Evolutionary conservation across 2,113 vertebrate species (phyloP).

Genomic region (Myrmecobius fasciatus): DNA sequence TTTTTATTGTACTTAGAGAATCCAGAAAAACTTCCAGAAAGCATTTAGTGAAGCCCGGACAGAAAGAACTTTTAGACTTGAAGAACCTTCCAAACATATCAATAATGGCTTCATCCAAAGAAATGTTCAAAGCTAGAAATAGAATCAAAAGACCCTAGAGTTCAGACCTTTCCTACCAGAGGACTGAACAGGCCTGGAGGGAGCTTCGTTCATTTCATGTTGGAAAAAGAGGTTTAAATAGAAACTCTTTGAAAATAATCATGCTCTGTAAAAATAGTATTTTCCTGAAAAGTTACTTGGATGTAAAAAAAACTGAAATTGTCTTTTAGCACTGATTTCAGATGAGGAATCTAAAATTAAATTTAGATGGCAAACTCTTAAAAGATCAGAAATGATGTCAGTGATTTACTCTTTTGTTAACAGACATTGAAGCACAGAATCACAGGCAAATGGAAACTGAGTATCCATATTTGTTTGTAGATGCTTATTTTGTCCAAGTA

Average conservation of each 20-base stretch:
- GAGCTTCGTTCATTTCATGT: conserved; percentile 23
- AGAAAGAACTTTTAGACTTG: not conserved
- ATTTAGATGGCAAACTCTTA: conserved; percentile 20
- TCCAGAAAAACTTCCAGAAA: not conserved
- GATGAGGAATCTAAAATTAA: conserved; percentile 1
- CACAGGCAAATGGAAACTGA: not conserved
- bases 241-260: not conserved
- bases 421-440: not conserved
- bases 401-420: not conserved
- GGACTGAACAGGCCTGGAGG: not conserved
- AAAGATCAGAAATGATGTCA: not conserved
- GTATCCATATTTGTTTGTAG: not conserved
- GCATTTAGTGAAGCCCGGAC: not conserved
- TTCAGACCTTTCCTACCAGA: not conserved
- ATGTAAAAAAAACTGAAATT: not conserved
- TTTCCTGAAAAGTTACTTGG: conserved; percentile 5
- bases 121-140: not conserved
- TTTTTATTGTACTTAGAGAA: not conserved
- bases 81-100: not conserved
- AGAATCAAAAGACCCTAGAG: not conserved
- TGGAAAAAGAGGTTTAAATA: conserved; percentile 40
- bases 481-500: not conserved
- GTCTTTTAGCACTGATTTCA: conserved; percentile 20
- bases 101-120: not conserved
- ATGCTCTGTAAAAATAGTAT: not conserved